These are phyloP conservation scores for Tetramorium alpestre DNA, from an alignment of 1,140 invertebrate species.

Conservation along the genomic window DNA sequence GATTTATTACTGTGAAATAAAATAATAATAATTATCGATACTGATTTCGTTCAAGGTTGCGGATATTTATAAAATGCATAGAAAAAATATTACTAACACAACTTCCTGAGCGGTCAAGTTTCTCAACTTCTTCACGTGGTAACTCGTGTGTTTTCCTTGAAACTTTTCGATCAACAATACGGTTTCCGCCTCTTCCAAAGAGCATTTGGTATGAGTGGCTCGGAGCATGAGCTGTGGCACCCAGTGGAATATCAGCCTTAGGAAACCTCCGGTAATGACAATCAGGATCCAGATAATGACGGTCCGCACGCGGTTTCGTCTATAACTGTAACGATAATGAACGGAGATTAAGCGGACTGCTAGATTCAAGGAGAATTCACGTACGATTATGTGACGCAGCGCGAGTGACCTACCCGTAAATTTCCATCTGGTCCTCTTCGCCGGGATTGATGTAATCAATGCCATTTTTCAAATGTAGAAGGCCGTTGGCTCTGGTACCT, in stretches of 20 bases:
- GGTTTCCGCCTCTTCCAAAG: conserved; percentile 87
- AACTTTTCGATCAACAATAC: conserved; percentile 88
- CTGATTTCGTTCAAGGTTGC: not conserved
- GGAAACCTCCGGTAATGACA: conserved; percentile 86
- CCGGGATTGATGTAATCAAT: conserved; percentile 88
- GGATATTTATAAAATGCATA: not conserved
- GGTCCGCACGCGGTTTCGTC: conserved; percentile 82
- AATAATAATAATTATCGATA: conserved; percentile 16
- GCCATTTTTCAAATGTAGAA: conserved; percentile 82
- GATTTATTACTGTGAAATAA: conserved; percentile 71
- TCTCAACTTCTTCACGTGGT: conserved; percentile 85
- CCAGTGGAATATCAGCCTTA: conserved; percentile 90
- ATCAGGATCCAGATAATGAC: conserved; percentile 88
- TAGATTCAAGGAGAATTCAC: not conserved
- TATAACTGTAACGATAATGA: conserved; percentile 85
- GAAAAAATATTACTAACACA: conserved; percentile 78
- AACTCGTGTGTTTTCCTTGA: conserved; percentile 86
- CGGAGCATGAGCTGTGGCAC: conserved; percentile 88
- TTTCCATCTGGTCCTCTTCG: conserved; percentile 91
- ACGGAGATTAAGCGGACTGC: not conserved
- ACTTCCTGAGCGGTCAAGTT: conserved; percentile 81
- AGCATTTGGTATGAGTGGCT: conserved; percentile 87
- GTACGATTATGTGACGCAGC: not conserved
- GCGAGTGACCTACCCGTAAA: conserved; percentile 80
- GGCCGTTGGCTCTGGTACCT: conserved; percentile 82